Evolutionary conservation across 1,140 invertebrate genomes (phyloP), one percentile per base, ranked within the genome.

Genomic region (Dinoponera quadriceps): DNA sequence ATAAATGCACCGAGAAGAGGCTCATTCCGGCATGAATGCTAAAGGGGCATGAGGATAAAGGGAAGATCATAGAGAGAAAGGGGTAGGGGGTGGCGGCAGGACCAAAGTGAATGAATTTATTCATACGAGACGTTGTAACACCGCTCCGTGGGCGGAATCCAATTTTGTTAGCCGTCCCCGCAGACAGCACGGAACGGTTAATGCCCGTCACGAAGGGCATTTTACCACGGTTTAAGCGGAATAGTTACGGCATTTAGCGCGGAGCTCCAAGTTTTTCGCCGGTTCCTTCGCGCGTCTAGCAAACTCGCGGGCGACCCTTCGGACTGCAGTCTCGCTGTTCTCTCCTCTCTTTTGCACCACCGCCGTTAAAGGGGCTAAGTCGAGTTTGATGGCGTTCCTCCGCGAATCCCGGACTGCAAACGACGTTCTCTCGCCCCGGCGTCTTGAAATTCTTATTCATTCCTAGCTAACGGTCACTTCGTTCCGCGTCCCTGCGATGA

Each of bases 381-480:
- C 68, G 69, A 74, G 69, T 62, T 74, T 74, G 69, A 82, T 27
- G 38, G 57, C 55, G 55, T 73, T 25, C 38, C 54, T 73, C 20
- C 22, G 75, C 49, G 51, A 72, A 81, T 62, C 69, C 55, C 55
- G 25, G 22, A 25, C 69, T 82, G 69, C 78, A 73, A 82, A 74
- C 78, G 68, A 82, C 69, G 22, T 74, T 48, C 44, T 27, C 57
- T 63, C 44, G 27, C 48, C 55, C 25, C 13, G 59, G 16, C 48
- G 78, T 82, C 74, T 82, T 55, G 69, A 74, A 82, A 82, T 69
- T 82, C n/a, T 74, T 82, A 82, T 82, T 82, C 69, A 63, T 82
- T 54, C 69, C 11, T 72, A 72, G 69, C 75, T 57, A 71, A 69
- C 75, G 75, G 75, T 71, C 65, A 80, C 75, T 80, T 27, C 51